Evolutionary conservation across 2,113 vertebrate genomes (phyloP).

Genomic region (Notechis scutatus): DNA sequence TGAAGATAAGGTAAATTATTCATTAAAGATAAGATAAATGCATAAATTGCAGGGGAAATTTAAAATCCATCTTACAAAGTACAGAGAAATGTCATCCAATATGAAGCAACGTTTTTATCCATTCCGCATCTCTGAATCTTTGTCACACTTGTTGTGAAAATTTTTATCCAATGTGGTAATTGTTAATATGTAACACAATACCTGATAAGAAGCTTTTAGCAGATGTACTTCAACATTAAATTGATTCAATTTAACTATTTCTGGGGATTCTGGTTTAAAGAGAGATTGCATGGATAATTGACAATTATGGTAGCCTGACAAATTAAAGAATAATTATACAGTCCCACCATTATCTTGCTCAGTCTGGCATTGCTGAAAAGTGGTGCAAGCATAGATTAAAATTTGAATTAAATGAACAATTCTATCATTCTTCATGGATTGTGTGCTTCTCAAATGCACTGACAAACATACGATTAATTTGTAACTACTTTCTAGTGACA

Average conservation of each 20-base stretch:
- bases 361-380: background rate
- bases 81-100: background rate
- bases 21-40: constrained; percentile 74
- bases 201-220: background rate
- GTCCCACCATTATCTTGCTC: background rate
- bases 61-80: background rate
- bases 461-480: too few species aligned
- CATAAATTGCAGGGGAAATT: background rate
- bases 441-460: background rate
- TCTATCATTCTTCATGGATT: background rate
- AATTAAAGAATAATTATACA: background rate
- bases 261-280: background rate
- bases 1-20: constrained; percentile 89
- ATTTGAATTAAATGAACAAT: background rate
- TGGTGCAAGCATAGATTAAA: background rate
- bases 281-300: background rate
- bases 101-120: background rate
- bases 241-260: background rate
- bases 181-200: background rate
- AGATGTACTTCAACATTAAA: background rate
- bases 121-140: background rate
- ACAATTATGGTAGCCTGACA: background rate
- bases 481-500: background rate
- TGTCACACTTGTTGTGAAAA: background rate
- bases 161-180: background rate